Base-by-base conservation (phyloP, 2,888 invertebrate species). In the Girardia tigrina region DNA sequence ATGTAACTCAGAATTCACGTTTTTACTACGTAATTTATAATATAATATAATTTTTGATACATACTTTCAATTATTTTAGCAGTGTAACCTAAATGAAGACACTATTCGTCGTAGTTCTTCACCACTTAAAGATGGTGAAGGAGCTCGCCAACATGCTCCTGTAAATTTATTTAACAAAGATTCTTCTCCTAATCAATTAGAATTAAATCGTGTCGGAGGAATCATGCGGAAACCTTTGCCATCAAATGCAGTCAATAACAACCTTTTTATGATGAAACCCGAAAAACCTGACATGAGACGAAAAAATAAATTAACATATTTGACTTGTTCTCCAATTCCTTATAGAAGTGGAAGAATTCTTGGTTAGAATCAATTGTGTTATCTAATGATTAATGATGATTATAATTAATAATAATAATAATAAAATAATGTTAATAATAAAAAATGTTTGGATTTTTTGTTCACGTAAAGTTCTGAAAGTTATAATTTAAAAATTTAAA, bases 261-360 rank as follows among this genome's bases (percentile, higher is more conserved):
- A 56, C 23, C n/a, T 56, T 12, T 56, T 56, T 16, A 56, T 56
- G 4, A n/a, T 23, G n/a, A 56, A 56, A 56, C 56, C 56, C 8
- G 56, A 56, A 56, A 56, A 56, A 56, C 56, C 56, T 12, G 56
- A 56, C 4, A 56, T 56, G 23, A 56, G 56, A 56, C 4, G 56
- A 16, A 56, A 56, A 56, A 56, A 56, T 23, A 56, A 56, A 56
- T 56, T 56, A 56, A 56, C 56, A 16, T 56, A 56, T 56, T 56
- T 56, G 23, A 56, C 56, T 20, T 56, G 56, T n/a, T 56, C 56
- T 4, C 56, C 56, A 2, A 56, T 56, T 56, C 56, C 56, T 4
- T 56, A 56, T 56, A 4, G 56, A 56, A 56, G 56, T 56, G 56
- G 56, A 12, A n/a, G 56, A n/a, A 56, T 56, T 56, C 8, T 8